phyloP scores from a whole-genome alignment of 2,888 invertebrate species.

The Neoaliturus tenellus region DNA sequence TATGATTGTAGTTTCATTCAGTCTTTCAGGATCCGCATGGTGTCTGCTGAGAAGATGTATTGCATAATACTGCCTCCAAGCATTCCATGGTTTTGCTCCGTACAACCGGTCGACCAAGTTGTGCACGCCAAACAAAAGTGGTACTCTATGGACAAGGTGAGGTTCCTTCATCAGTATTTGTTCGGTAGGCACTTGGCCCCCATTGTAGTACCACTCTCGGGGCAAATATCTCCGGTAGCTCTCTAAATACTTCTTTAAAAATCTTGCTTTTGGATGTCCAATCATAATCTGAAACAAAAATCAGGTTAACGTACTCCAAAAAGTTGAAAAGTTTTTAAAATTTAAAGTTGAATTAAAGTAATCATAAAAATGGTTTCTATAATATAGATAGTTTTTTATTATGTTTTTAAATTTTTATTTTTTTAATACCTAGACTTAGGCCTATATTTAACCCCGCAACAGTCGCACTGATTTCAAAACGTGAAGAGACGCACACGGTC shows the following conservation, averaged over 20 bases:
- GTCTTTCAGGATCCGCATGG: slow-evolving; percentile 64
- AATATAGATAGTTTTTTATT: no score
- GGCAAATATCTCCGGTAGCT: slow-evolving; percentile 70
- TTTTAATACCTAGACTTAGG: no score
- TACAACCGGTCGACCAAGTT: slow-evolving; percentile 69
- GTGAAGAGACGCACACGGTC: no score
- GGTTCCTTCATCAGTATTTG: slow-evolving; percentile 69
- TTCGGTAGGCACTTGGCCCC: slow-evolving; percentile 71
- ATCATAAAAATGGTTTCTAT: no score
- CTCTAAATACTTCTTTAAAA: slow-evolving; percentile 70
- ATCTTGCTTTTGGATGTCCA: slow-evolving; percentile 70
- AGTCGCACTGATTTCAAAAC: no score
- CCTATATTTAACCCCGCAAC: no score
- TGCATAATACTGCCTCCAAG: slow-evolving; percentile 69
- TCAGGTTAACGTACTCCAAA: no score
- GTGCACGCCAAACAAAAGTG: slow-evolving; percentile 70
- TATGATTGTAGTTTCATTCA: slow-evolving; percentile 63
- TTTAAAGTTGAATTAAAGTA: no score
- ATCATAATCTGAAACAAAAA: slow-evolving; percentile 68
- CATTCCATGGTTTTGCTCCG: slow-evolving; percentile 65
- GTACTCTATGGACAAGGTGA: slow-evolving; percentile 70
- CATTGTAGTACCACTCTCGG: slow-evolving; percentile 72
- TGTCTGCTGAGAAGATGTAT: slow-evolving; percentile 71
- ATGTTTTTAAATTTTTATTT: no score
- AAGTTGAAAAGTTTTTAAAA: no score